Percentiles rank a stretch among this genome's conserved stretches.
These are phyloP conservation scores for Channallabes apus DNA, from an alignment of 2,797 vertebrate genomes.

Conservation along the genomic window DNA sequence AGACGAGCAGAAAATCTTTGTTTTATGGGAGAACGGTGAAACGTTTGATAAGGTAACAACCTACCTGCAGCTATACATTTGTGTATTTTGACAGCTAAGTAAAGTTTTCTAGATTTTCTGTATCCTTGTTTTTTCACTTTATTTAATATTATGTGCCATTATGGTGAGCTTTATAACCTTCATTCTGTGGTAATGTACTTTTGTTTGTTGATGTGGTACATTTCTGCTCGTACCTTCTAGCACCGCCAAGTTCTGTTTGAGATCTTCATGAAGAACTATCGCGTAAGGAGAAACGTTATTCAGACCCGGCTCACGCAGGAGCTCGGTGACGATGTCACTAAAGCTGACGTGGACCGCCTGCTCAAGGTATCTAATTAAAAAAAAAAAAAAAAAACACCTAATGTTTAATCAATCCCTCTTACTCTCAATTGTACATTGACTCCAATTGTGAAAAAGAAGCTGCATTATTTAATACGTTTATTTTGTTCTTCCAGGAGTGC, in stretches of 20 bases:
- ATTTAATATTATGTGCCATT: too few relatives aligned
- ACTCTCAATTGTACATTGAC: background rate
- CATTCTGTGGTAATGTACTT: too few relatives aligned
- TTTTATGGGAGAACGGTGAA: constrained; percentile 92
- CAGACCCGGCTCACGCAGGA: constrained; percentile 82
- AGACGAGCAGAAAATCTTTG: constrained; percentile 97
- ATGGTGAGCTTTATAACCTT: background rate
- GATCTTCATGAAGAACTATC: constrained; percentile 72
- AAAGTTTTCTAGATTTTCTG: background rate
- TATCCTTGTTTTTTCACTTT: background rate
- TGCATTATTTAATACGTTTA: background rate
- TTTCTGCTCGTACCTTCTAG: constrained; percentile 63
- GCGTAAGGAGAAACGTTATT: too few relatives aligned
- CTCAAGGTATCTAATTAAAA: constrained; percentile 82
- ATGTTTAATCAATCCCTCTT: background rate
- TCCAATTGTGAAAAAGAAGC: background rate
- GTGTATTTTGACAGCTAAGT: background rate
- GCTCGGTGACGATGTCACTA: constrained; percentile 83
- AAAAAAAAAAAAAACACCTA: too few relatives aligned
- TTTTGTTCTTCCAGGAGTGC: constrained; percentile 83
- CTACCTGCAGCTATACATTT: background rate
- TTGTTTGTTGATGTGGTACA: background rate
- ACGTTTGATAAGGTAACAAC: constrained; percentile 86
- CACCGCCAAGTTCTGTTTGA: constrained; percentile 91
- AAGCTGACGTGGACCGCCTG: constrained; percentile 89